Evolutionary conservation across 2,888 invertebrate genomes (phyloP).

Genomic region (Melangyna quadrimaculata): DNA sequence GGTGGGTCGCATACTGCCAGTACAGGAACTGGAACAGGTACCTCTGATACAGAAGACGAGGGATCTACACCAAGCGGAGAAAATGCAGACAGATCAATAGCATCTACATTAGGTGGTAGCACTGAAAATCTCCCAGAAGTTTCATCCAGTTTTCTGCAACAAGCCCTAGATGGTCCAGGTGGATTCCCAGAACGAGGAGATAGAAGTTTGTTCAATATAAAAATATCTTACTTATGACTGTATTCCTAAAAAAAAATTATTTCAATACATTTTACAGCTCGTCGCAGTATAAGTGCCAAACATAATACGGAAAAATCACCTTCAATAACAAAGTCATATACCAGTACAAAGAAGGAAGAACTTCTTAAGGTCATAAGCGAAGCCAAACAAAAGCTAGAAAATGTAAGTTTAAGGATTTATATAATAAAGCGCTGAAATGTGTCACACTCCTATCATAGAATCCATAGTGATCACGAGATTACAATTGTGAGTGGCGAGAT

Average conservation of each 20-base stretch:
- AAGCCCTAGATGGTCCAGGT: conserved; percentile 80
- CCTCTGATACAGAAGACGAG: conserved; percentile 89
- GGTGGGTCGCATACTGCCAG: conserved; percentile 81
- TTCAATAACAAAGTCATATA: conserved; percentile 80
- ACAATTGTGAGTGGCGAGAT: background rate
- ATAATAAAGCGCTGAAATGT: background rate
- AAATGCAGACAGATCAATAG: conserved; percentile 87
- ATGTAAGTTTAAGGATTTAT: conserved; percentile 83
- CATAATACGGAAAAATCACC: conserved; percentile 80
- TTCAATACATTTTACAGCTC: conserved; percentile 77
- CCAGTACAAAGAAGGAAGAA: conserved; percentile 85
- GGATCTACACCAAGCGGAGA: conserved; percentile 91
- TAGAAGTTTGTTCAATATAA: conserved; percentile 75
- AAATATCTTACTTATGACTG: background rate
- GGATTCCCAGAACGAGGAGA: conserved; percentile 78
- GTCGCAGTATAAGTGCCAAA: conserved; percentile 86
- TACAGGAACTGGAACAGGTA: conserved; percentile 84
- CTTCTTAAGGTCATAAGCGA: conserved; percentile 91
- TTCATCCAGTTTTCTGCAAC: conserved; percentile 78
- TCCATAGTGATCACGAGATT: background rate
- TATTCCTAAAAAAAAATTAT: background rate
- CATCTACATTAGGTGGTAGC: conserved; percentile 87
- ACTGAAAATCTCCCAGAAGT: conserved; percentile 83
- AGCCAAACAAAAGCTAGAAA: conserved; percentile 92
- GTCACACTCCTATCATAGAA: background rate